Base-by-base conservation (phyloP, 2,888 invertebrate genomes). In the Nemotelus nigrinus region DNA sequence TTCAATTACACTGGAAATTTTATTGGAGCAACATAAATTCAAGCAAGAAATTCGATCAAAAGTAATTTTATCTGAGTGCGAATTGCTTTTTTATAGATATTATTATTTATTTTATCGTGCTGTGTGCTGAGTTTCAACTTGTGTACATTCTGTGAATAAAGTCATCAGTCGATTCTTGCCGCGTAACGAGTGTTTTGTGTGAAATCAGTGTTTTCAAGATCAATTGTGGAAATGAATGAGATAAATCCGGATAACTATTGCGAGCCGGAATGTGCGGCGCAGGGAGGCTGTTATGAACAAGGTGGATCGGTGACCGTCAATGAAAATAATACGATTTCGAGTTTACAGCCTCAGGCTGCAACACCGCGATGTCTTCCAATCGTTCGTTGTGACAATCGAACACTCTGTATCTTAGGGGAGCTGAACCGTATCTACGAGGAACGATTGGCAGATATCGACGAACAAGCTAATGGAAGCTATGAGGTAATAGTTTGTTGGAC, bases 351-450 rank as follows among this genome's bases (percentile, higher is more conserved):
- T 7, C 63, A 25, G 65, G n/a, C 47, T 45, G 39, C n/a, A 3
- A 4, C 3, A 10, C 6, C 7, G 10, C 43, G 53, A 5, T 43
- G 45, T 65, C 10, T 47, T 8, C 44, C 5, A 5, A n/a, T 39
- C 3, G 50, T 74, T 3, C 10, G 57, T 25, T 4, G 57, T n/a
- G 53, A 77, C 41, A 58, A 58, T 68, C 76, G 76, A 6, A 53
- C 76, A 6, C 10, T 48, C 25, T 58, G 60, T 60, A 77, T 77
- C 44, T 58, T 77, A 57, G 86, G 88, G 67, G 89, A 92, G 78
- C 90, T 93, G 80, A 91, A 91, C 83, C 85, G 87, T 76, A 87
- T 91, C 0, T 93, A 92, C 83, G 90, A 92, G 81, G 87, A 89
- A 57, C 89, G 91, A 79, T 87, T 93, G 85, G 86, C 88, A 53